Base-by-base conservation (phyloP, 2,888 invertebrate species). In the Tuberolachnus salignus region DNA sequence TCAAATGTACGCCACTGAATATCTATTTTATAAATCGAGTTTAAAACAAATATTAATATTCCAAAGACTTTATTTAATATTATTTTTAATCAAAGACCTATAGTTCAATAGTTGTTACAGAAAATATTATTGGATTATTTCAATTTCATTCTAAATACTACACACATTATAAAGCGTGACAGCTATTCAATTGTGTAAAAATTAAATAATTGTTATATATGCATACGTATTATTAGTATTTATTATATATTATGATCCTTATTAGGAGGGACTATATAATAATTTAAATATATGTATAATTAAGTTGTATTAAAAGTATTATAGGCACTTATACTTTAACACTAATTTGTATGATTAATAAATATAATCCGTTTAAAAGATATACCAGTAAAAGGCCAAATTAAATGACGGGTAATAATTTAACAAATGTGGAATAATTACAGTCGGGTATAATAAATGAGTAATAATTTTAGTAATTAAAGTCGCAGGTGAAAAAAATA, bases 321-420 rank as follows among this genome's bases (percentile, higher is more conserved):
- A n/a, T n/a, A 19, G 3, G 3, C 19, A 42, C 10, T 13, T 63
- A 63, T 42, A 19, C 34, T 19, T 44, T 46, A 19, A 46, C 21
- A 63, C 13, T 44, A 21, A 46, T 46, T 19, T 42, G n/a, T 61
- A 23, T 64, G 9, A 46, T 64, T 46, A 46, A 64, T 19, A 64
- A 46, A 23, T 64, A 14, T 44, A 64, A 46, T 21, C 64, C 21
- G 44, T 21, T 64, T 46, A 44, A 46, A 64, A 44, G 21, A 42
- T n/a, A 63, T 42, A 4, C 11, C 3, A 4, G 34, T 34, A 34
- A 44, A 16, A 3, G 4, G 16, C 44, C 1, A 21, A 64, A 21
- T 46, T 44, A 64, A 46, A 64, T 64, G 9, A 64, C 10, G 21
- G 21, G 44, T 44, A 64, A 64, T 64, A 46, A 64, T 44, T 64